Conservation (phyloP, 2,797 vertebrate species). For the Synanceia verrucosa region DNA sequence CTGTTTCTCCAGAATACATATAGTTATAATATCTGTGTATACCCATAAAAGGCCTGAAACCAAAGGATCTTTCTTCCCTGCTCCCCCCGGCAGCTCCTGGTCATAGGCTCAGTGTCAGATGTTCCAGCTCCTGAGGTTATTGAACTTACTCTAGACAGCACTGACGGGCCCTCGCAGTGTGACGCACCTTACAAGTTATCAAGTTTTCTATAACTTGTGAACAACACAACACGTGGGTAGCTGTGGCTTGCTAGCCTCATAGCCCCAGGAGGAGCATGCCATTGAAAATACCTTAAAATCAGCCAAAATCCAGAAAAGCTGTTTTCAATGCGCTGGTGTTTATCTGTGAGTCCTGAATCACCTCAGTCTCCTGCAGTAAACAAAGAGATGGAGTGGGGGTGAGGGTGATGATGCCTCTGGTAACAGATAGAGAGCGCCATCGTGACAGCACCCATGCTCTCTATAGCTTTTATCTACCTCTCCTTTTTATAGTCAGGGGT, state of each 20-base stretch:
- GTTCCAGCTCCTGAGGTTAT: conserved; percentile 68
- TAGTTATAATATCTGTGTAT: not conserved
- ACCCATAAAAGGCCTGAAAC: conserved; percentile 32
- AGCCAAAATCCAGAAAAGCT: no score
- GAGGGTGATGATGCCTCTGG: conserved; percentile 64
- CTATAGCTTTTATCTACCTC: conserved; percentile 79
- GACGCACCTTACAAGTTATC: no score
- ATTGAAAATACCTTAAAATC: no score
- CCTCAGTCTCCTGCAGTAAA: conserved; percentile 58
- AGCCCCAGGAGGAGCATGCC: no score
- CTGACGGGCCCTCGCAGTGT: no score
- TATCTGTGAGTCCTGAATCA: conserved; percentile 55
- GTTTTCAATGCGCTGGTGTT: no score
- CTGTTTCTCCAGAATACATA: conserved; percentile 1
- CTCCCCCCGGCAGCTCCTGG: conserved; percentile 47
- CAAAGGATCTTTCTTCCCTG: conserved; percentile 29
- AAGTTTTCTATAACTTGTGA: no score
- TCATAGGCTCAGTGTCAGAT: conserved; percentile 75
- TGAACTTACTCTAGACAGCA: conserved; percentile 45
- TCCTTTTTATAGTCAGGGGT: conserved; percentile 76
- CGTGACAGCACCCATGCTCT: conserved; percentile 77
- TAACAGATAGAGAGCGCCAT: conserved; percentile 80
- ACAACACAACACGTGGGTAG: no score
- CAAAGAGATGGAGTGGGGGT: conserved; percentile 51
- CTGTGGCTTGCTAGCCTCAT: no score